Percentiles rank a stretch among this genome's conserved stretches.
Conservation (phyloP, 2,888 invertebrate genomes). For the Phasia obesa region DNA sequence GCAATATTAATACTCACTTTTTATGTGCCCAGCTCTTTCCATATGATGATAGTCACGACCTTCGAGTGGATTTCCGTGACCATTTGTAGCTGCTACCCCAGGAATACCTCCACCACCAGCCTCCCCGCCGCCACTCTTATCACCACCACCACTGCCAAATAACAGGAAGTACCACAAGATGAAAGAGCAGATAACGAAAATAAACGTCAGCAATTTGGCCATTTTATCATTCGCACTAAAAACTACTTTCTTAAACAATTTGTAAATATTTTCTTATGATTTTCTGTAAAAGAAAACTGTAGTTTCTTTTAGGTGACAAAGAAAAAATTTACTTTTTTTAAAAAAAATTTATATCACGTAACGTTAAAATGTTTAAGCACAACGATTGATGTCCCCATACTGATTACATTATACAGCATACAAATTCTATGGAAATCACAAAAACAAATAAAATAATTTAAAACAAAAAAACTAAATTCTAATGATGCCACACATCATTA, state of each 20-base stretch:
- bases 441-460: slow-evolving; percentile 46
- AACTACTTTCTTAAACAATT: slow-evolving; percentile 22
- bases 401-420: slow-evolving; percentile 77
- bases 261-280: not conserved
- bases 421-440: slow-evolving; percentile 45
- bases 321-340: not conserved
- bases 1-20: slow-evolving; percentile 75
- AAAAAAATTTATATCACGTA: slow-evolving; percentile 46
- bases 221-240: slow-evolving; percentile 71
- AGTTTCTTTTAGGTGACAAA: not conserved
- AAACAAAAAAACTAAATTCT: slow-evolving; percentile 2
- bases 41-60: slow-evolving; percentile 79
- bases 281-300: not conserved
- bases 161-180: slow-evolving; percentile 79
- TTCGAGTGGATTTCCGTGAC: slow-evolving; percentile 78
- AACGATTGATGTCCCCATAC: slow-evolving; percentile 80
- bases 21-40: slow-evolving; percentile 80
- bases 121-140: slow-evolving; percentile 50
- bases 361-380: slow-evolving; percentile 72
- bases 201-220: slow-evolving; percentile 79
- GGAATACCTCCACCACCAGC: slow-evolving; percentile 51
- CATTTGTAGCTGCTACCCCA: slow-evolving; percentile 76
- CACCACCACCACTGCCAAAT: slow-evolving; percentile 72
- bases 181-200: slow-evolving; percentile 77
- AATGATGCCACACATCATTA: slow-evolving; percentile 26